phyloP scores from a whole-genome alignment of 2,797 vertebrate genomes.

The Synanceia verrucosa region DNA sequence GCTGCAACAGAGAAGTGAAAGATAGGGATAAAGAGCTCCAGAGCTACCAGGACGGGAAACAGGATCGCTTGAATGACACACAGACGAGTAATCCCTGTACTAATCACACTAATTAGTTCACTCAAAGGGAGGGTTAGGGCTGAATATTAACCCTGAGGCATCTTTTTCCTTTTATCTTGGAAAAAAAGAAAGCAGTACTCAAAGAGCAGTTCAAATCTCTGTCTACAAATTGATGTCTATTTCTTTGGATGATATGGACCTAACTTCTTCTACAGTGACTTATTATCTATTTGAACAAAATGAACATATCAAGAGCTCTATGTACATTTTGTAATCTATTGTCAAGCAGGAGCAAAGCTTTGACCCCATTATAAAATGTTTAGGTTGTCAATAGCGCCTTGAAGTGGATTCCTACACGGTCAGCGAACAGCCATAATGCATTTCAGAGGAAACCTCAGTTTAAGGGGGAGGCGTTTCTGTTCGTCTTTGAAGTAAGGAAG shows the following conservation, averaged over 20 bases:
- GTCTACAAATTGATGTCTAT: neutral
- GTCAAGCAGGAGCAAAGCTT: conserved; percentile 21
- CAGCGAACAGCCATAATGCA: conserved; percentile 57
- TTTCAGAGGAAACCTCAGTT: conserved; percentile 32
- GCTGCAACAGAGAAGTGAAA: conserved; percentile 30
- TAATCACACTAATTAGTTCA: conserved; percentile 70
- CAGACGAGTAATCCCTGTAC: conserved; percentile 62
- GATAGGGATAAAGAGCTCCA: conserved; percentile 60
- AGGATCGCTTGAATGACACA: conserved; percentile 54
- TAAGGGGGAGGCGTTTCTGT: conserved; percentile 16
- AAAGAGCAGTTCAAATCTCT: neutral
- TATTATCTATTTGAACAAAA: neutral
- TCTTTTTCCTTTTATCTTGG: conserved; percentile 50
- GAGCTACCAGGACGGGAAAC: conserved; percentile 48
- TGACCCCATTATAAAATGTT: conserved; percentile 57
- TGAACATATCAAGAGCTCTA: neutral
- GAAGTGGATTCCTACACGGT: conserved; percentile 50
- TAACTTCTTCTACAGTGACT: neutral
- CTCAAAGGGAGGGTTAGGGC: conserved; percentile 36
- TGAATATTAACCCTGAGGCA: conserved; percentile 45
- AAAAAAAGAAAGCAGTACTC: neutral
- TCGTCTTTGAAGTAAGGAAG: conserved; percentile 54
- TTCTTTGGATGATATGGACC: neutral
- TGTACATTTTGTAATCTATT: conserved; percentile 53
- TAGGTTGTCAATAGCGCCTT: conserved; percentile 38